Base-by-base conservation (phyloP, 2,797 vertebrate species). In the Sebastiscus tertius region DNA sequence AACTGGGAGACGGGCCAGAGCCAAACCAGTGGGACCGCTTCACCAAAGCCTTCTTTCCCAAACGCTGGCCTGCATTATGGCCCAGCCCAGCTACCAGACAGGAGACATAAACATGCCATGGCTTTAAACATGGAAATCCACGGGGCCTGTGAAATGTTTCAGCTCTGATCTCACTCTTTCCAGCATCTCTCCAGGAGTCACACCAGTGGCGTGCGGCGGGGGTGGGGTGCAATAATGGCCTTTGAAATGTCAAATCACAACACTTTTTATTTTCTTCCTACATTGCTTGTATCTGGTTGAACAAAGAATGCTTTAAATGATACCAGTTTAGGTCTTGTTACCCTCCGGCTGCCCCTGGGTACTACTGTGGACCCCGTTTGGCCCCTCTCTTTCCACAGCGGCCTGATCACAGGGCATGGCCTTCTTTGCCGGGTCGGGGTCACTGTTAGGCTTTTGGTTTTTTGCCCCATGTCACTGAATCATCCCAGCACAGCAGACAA, bases 111-210 rank as follows among this genome's bases (percentile, higher is more conserved):
- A 95, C 89, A 93, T 76, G 26, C 74, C 80, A 24, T 20, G 76
- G 84, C 74, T 90, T 92, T 85, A 82, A 87, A 92, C 82, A 91
- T 84, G 87, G 92, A 94, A 93, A 88, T 90, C 91, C 87, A 89
- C 14, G 61, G 33, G 84, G 89, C 83, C 88, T 86, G 91, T 85
- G 82, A 89, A 88, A 93, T 86, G 82, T 80, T 88, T 93, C 36
- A 52, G 88, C 77, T 84, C 88, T 94, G 91, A 93, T 89, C 90
- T 94, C 92, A 93, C 86, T 89, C 82, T 93, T 94, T 94, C 95
- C 93, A 93, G 77, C 77, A 80, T 88, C 87, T 75, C 81, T 71
- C 80, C 79, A 69, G 62, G 80, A 91, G 86, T 89, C 75, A 72
- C 65, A 81, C 77, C 76, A 77, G 77, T 67, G 77, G 55, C 36